Percentiles rank a stretch among this genome's conserved stretches.
Conservation (phyloP, 2,888 invertebrate species). For the Magallana nippona region DNA sequence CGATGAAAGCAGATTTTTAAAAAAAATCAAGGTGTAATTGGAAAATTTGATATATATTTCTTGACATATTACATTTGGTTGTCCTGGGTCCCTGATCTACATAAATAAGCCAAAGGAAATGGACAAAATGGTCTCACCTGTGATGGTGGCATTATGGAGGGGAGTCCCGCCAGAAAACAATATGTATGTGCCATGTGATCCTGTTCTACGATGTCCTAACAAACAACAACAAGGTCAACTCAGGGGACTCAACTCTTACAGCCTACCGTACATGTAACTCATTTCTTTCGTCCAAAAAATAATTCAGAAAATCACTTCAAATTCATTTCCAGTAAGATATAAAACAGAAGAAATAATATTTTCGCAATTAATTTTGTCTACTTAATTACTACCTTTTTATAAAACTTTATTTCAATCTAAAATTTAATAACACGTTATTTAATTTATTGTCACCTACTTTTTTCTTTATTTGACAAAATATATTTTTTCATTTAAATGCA, state of each 20-base stretch:
- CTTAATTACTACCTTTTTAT: too few species aligned
- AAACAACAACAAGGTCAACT: constrained; percentile 33
- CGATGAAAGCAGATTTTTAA: background rate
- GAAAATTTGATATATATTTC: background rate
- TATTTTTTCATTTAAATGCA: too few species aligned
- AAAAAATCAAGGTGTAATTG: background rate
- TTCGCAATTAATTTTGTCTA: too few species aligned
- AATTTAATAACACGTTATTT: too few species aligned
- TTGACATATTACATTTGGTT: background rate
- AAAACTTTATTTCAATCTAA: too few species aligned
- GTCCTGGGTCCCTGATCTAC: background rate
- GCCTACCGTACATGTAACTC: too few species aligned
- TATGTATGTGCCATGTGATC: constrained; percentile 71
- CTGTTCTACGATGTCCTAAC: constrained; percentile 73
- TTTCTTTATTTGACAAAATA: too few species aligned
- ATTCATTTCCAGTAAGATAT: too few species aligned
- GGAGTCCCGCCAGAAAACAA: constrained; percentile 56
- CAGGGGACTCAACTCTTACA: constrained; percentile 20
- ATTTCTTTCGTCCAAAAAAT: too few species aligned
- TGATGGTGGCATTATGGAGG: constrained; percentile 36
- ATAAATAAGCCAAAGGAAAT: background rate
- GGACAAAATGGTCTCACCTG: constrained; percentile 48
- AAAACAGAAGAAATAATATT: too few species aligned
- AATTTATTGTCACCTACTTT: too few species aligned
- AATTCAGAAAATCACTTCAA: too few species aligned